These are phyloP conservation scores for Lucilia cuprina DNA, from an alignment of 1,140 invertebrate species.

Conservation along the genomic window DNA sequence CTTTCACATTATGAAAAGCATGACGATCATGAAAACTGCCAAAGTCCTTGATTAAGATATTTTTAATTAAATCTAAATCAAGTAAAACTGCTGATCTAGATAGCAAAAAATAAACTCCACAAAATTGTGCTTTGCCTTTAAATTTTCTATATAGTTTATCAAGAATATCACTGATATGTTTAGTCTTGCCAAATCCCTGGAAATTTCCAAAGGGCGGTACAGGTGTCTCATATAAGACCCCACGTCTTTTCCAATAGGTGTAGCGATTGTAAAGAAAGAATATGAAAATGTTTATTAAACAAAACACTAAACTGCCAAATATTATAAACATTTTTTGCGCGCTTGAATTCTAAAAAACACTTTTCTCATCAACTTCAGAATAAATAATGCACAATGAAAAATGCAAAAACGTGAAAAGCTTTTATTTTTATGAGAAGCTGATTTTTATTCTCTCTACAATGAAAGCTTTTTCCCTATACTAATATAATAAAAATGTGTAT, in stretches of 20 bases:
- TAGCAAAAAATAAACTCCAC: conserved; percentile 53
- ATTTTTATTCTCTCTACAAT: too few relatives aligned
- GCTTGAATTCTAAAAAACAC: not conserved
- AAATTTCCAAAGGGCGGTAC: conserved; percentile 38
- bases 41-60: conserved; percentile 69
- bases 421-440: too few relatives aligned
- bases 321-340: not conserved
- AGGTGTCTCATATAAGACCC: conserved; percentile 37
- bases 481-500: too few relatives aligned
- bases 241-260: conserved; percentile 39
- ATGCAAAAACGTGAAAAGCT: too few relatives aligned
- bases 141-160: conserved; percentile 45
- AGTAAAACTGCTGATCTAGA: conserved; percentile 44
- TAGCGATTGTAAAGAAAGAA: not conserved
- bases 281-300: not conserved
- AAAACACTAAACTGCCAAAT: not conserved
- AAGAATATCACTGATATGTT: conserved; percentile 45
- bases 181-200: not conserved
- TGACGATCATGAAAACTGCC: conserved; percentile 65
- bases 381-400: too few relatives aligned
- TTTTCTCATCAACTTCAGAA: too few relatives aligned
- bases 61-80: conserved; percentile 69
- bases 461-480: too few relatives aligned
- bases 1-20: conserved; percentile 61
- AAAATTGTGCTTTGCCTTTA: conserved; percentile 45